Evolutionary conservation across 2,797 vertebrate genomes (phyloP), one percentile per base, ranked within the genome.

Genomic region (Hirundo rustica): DNA sequence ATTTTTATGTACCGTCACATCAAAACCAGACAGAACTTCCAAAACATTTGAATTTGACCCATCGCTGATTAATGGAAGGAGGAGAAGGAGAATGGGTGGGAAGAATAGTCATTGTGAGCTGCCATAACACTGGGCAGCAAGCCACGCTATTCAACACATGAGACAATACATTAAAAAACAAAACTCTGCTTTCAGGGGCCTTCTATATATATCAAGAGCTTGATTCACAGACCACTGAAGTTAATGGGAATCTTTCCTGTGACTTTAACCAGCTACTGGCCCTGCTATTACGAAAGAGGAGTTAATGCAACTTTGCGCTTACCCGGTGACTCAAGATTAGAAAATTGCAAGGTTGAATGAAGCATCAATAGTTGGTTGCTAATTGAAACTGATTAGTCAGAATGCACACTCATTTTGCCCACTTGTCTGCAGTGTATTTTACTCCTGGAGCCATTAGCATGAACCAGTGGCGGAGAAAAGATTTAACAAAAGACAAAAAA

Each of bases 111-210:
- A 94, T 96, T 97, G 95, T 95, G 88, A 95, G 66, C 57, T 96
- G 92, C 92, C 94, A 77, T 93, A 95, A 87, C 96, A 51, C 88
- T 95, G 89, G 94, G 93, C 92, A 95, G 72, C 51, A 78, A 91
- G 91, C 92, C 91, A 94, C 55, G 83, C 93, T 97, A 94, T 96
- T 97, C 90, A 96, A 92, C 86, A 95, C 57, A 64, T 86, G 88
- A 95, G 91, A 97, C 92, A 96, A 96, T 97, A 92, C 95, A 95
- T 95, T 95, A 95, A 95, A 95, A 97, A 96, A 92, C 51, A 93
- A 91, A 96, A 95, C 71, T 92, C 54, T 88, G 74, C 58, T 95
- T 97, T 95, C 77, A 75, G 88, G 89, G 90, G 47, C 85, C 80
- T 95, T 96, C 93, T 95, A 96, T 96, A 94, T 95, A 85, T 96